phyloP scores from a whole-genome alignment of 2,113 vertebrate species.

The Nothobranchius kuhntae region DNA sequence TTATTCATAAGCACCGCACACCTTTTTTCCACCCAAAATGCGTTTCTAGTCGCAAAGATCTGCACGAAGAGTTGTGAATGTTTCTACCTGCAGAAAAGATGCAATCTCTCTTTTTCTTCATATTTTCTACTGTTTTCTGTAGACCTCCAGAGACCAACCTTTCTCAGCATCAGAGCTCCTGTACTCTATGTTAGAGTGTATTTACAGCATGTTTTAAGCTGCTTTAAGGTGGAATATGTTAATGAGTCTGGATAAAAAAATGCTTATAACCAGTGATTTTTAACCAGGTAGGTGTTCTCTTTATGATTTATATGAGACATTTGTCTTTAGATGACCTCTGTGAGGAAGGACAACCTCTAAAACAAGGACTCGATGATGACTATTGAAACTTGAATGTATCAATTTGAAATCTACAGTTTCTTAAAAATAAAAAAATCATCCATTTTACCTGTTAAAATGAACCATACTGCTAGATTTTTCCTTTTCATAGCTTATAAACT shows the following conservation, averaged over 20 bases:
- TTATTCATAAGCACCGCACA: slow-evolving; percentile 36
- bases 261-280: slow-evolving; percentile 32
- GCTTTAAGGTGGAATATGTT: slow-evolving; percentile 72
- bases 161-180: slow-evolving; percentile 76
- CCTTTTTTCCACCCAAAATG: slow-evolving; percentile 1
- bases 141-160: slow-evolving; percentile 72
- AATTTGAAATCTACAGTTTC: slow-evolving; percentile 18
- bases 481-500: slow-evolving; percentile 19
- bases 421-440: background rate
- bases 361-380: slow-evolving; percentile 9
- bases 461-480: background rate
- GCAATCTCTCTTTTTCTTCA: slow-evolving; percentile 48
- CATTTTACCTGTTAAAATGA: background rate
- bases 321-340: slow-evolving; percentile 21
- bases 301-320: background rate
- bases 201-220: slow-evolving; percentile 87
- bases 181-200: slow-evolving; percentile 99
- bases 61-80: slow-evolving; percentile 40
- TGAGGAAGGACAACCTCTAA: slow-evolving; percentile 1
- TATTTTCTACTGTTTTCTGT: slow-evolving; percentile 59
- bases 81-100: slow-evolving; percentile 44
- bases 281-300: slow-evolving; percentile 1
- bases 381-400: slow-evolving; percentile 25
- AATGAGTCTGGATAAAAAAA: slow-evolving; percentile 21
- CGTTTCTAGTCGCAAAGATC: slow-evolving; percentile 42